Conservation (phyloP, 1,140 invertebrate genomes). For the Drosophila tropicalis region DNA sequence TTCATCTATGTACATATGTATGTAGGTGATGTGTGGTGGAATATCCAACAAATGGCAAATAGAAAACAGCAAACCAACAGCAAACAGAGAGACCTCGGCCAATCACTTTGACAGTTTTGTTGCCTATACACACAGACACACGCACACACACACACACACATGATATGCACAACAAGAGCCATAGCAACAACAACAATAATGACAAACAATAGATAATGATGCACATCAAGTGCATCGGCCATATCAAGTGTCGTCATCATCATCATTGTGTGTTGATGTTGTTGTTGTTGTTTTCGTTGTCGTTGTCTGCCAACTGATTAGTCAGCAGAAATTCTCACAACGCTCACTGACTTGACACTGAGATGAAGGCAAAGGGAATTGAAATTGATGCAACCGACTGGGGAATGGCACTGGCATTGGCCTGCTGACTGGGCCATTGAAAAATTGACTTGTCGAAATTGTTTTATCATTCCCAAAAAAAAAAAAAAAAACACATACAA, state of each 20-base stretch:
- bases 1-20: background rate
- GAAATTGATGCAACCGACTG: slow-evolving; percentile 2
- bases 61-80: slow-evolving; percentile 15
- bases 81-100: slow-evolving; percentile 4
- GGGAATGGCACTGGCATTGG: too few species aligned
- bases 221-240: slow-evolving; percentile 59
- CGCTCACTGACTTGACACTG: slow-evolving; percentile 8
- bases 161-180: slow-evolving; percentile 31
- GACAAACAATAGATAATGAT: slow-evolving; percentile 60
- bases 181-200: slow-evolving; percentile 20
- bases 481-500: too few species aligned
- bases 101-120: slow-evolving; percentile 36
- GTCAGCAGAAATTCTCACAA: slow-evolving; percentile 8
- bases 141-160: background rate
- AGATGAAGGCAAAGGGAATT: slow-evolving; percentile 13
- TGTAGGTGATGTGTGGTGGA: slow-evolving; percentile 3
- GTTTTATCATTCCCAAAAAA: too few species aligned
- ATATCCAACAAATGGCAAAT: slow-evolving; percentile 27
- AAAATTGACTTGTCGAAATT: too few species aligned
- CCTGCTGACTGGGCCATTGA: too few species aligned
- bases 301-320: slow-evolving; percentile 11
- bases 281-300: background rate
- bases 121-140: slow-evolving; percentile 20
- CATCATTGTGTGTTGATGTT: slow-evolving; percentile 42
- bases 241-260: slow-evolving; percentile 58